These are phyloP conservation scores for Sus scrofa DNA, from an alignment of 2,113 vertebrate species.

Conservation along the genomic window T2T-Sscrofa CM000812.6:131103001-131103500, in stretches of 20 bases:
- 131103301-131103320: background rate
- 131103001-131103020: too few species aligned
- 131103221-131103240: background rate
- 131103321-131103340: background rate
- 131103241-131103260: background rate
- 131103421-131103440: background rate
- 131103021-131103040: too few species aligned
- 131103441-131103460: background rate
- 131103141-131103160: too few species aligned
- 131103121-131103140: too few species aligned
- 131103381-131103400: background rate
- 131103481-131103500: background rate
- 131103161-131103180: too few species aligned
- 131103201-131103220: background rate
- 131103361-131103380: background rate
- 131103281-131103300: background rate
- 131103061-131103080: too few species aligned
- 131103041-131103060: too few species aligned
- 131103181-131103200: background rate
- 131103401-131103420: background rate
- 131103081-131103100: too few species aligned
- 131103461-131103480: background rate
- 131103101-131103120: too few species aligned
- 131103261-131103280: background rate
- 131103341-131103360: background rate